These are phyloP conservation scores for Acanthococcus lagerstroemiae DNA, from an alignment of 2,888 invertebrate genomes.

Conservation along the genomic window DNA sequence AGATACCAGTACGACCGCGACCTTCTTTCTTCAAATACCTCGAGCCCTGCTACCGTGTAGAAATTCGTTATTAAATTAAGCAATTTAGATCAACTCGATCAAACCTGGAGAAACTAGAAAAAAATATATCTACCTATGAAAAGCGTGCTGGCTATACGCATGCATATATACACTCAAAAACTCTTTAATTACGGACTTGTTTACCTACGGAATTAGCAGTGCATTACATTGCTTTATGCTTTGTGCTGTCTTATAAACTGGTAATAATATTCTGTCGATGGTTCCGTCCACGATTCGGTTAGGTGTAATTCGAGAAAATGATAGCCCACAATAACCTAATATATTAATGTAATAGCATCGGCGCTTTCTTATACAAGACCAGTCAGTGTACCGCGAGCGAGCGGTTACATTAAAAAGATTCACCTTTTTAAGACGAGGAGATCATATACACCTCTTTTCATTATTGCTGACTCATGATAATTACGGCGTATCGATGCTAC, in stretches of 20 bases:
- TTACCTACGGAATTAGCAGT: neutral
- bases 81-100: too few species aligned
- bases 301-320: neutral
- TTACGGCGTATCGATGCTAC: too few species aligned
- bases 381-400: neutral
- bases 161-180: too few species aligned
- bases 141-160: too few species aligned
- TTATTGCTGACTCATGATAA: conserved; percentile 19
- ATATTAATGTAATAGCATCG: conserved; percentile 7
- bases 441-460: conserved; percentile 11
- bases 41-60: too few species aligned
- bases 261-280: neutral
- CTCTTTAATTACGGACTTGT: too few species aligned
- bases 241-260: neutral
- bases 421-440: conserved; percentile 18
- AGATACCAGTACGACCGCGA: too few species aligned
- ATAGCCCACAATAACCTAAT: neutral
- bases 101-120: too few species aligned
- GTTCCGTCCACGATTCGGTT: neutral
- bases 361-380: neutral
- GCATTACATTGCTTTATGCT: neutral
- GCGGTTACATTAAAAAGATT: conserved; percentile 8
- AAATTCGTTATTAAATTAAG: too few species aligned
- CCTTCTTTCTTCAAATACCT: too few species aligned
- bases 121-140: too few species aligned